Base-by-base conservation (phyloP, 2,888 invertebrate species). In the Sicus ferrugineus region DNA sequence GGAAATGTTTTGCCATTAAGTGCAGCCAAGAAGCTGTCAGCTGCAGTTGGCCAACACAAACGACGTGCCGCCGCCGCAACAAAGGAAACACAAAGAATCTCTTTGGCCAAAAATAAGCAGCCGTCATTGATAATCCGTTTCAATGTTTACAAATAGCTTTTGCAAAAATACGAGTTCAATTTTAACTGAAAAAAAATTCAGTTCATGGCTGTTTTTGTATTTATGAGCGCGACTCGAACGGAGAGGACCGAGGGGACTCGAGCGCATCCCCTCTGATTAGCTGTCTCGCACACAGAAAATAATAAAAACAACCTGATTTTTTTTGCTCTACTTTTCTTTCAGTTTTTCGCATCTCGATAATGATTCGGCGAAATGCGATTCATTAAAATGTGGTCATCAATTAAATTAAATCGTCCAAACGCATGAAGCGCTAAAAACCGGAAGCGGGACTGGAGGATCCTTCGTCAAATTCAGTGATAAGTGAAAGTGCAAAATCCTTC, bases 101-200 rank as follows among this genome's bases (percentile, higher is more conserved):
- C 26, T 54, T 54, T 28, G 23, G 28, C 54, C 54, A 28, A 54
- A 23, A 26, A 23, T 4, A n/a, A 4, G 14, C 7, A 42, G 42
- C 42, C 11, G 6, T 6, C 6, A 38, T 38, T 42, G 42, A 42
- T 34, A 34, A 34, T 34, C 11, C 38, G 7, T 34, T 34, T 34
- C 38, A 34, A 34, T 34, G 38, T 9, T n/a, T n/a, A 34, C 5
- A 34, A 34, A 34, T 50, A 7, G 50, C 1, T 5, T 50, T n/a
- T 21, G 23, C 19, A 5, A 50, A 50, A 21, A 50, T n/a, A 50
- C 1, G 5, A n/a, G n/a, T 56, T 30, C n/a, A 30, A 56, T n/a
- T 30, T n/a, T 52, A 26, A 61, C 23, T 61, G 38, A 26, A 42
- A 38, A 61, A 38, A 61, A 34, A 42, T 61, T 38, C 42, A 61